phyloP scores from a whole-genome alignment of 2,113 vertebrate genomes.

The Xiphophorus hellerii region DNA sequence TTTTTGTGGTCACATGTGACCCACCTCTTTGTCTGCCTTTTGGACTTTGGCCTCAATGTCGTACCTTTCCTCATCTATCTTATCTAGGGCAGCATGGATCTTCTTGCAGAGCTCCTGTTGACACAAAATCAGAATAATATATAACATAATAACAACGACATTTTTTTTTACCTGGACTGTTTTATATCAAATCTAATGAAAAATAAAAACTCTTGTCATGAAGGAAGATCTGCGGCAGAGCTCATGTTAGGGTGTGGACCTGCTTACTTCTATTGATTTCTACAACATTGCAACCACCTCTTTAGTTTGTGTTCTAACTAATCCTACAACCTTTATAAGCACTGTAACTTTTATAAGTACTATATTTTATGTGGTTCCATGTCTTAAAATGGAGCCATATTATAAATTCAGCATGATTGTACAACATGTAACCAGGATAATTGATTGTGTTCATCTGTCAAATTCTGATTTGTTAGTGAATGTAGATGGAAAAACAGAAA shows the following conservation, averaged over 20 bases:
- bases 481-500: neutral
- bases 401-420: neutral
- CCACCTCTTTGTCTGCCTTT: constrained; percentile 91
- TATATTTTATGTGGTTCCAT: neutral
- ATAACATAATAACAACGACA: too few relatives aligned
- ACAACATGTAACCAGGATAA: neutral
- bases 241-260: neutral
- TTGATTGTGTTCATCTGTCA: neutral
- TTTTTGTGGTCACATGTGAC: neutral
- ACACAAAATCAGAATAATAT: neutral
- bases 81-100: constrained; percentile 86
- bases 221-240: neutral
- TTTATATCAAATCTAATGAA: neutral
- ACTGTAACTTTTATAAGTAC: neutral
- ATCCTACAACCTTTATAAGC: neutral
- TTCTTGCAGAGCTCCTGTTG: constrained; percentile 89
- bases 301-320: neutral
- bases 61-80: constrained; percentile 93
- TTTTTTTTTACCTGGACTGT: too few relatives aligned
- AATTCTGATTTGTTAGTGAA: neutral
- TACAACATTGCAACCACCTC: neutral
- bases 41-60: constrained; percentile 86
- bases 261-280: neutral
- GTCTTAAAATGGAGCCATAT: neutral
- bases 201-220: neutral